Evolutionary conservation across 2,113 vertebrate species (phyloP).

Genomic region (Notiomystis cincta): DNA sequence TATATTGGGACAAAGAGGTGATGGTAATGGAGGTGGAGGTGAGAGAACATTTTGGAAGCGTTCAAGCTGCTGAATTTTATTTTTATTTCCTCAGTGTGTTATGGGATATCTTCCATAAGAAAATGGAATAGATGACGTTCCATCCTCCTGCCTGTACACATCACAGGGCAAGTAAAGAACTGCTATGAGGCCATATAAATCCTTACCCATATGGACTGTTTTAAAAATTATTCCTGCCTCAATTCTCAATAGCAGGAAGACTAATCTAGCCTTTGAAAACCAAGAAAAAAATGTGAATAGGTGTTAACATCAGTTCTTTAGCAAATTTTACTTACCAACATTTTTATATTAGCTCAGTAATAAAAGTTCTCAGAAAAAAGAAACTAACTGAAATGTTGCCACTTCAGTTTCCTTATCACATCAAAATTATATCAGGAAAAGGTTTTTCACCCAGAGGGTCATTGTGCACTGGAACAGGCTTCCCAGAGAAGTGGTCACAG

Average conservation of each 20-base stretch:
- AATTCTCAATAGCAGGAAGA: neutral
- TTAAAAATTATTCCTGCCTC: neutral
- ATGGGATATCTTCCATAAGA: neutral
- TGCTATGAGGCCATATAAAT: neutral
- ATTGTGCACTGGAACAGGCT: neutral
- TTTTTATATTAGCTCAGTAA: neutral
- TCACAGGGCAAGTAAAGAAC: neutral
- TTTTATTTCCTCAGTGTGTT: constrained; percentile 9
- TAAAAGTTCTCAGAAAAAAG: neutral
- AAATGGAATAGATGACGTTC: neutral
- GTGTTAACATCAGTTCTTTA: neutral
- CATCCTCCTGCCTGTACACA: neutral
- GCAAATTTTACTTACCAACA: neutral
- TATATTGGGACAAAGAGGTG: neutral
- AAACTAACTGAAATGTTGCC: neutral
- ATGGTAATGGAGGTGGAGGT: neutral
- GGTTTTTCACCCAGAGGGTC: neutral
- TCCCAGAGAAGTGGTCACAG: neutral
- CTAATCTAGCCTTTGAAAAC: neutral
- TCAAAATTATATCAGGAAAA: neutral
- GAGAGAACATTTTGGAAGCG: constrained; percentile 13
- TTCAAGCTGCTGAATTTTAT: constrained; percentile 21
- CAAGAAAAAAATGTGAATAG: neutral
- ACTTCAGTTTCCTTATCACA: neutral
- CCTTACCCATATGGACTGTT: neutral